Evolutionary conservation across 2,797 vertebrate species (phyloP), one percentile per base, ranked within the genome.

Genomic region (Sebastes matsubarae): DNA sequence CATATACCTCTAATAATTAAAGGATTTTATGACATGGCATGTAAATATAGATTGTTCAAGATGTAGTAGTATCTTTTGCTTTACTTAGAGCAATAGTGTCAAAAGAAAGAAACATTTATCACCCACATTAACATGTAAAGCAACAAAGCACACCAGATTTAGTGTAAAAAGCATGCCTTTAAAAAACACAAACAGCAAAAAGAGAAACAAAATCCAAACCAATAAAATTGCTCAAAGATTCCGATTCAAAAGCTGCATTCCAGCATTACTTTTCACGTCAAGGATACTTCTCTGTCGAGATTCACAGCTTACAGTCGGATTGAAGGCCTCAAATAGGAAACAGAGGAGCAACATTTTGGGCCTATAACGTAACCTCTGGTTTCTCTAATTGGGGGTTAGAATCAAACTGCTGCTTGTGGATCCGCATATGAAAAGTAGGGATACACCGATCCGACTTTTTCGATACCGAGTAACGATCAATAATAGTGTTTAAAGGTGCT

Each of bases 221-320:
- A 78, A 24, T 11, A 25, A 32, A 54, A 61, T 29, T 68, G 78
- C 68, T 58, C 34, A 83, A 58, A 74, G 9, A 79, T 64, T 79
- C 30, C 73, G 77, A 83, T 14, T 55, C 67, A 73, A 75, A 73
- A 87, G 79, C 81, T 71, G 80, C 85, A 88, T 88, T 88, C 83
- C 81, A 73, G 75, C 68, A 58, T 72, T 38, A 25, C 5, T 27
- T 78, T 58, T 67, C 11, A 68, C 8, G 71, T 89, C 93, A 87
- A 91, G 90, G 91, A 83, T 87, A 87, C 92, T 93, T 93, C 93
- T 93, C 92, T 82, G 50, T 9, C 22, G n/a, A 66, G 38, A 10
- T 38, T 52, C 7, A 57, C 0, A 59, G 0, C 22, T 66, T n/a
- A 54, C n/a, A 30, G 36, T 61, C 67, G 29, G 66, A 71, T 29